phyloP scores from a whole-genome alignment of 2,888 invertebrate genomes.

The Tryphoninae sp. region DNA sequence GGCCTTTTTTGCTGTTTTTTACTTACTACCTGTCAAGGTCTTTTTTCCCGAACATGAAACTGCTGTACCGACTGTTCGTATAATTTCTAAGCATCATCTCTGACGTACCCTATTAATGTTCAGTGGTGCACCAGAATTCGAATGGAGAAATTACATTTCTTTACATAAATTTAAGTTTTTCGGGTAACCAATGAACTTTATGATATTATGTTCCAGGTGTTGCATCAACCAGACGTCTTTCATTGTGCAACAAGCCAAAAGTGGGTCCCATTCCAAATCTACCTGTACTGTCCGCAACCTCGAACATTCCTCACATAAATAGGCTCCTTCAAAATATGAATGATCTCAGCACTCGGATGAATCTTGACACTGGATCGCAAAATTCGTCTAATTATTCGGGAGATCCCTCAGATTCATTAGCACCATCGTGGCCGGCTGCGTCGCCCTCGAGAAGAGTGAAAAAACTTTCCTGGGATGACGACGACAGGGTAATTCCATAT shows the following conservation, averaged over 20 bases:
- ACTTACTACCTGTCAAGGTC: no score
- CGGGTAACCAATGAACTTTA: neutral
- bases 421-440: constrained; percentile 85
- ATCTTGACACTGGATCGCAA: constrained; percentile 73
- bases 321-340: constrained; percentile 80
- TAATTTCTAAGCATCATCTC: no score
- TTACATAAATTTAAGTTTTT: neutral
- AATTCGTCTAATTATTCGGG: constrained; percentile 78
- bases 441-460: constrained; percentile 88
- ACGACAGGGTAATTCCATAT: constrained; percentile 75
- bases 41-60: no score
- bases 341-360: constrained; percentile 77
- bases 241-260: constrained; percentile 75
- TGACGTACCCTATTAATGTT: no score
- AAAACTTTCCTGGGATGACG: constrained; percentile 91
- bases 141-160: no score
- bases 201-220: constrained; percentile 68
- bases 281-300: constrained; percentile 77
- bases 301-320: constrained; percentile 78
- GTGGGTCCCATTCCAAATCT: constrained; percentile 76
- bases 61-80: no score
- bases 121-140: no score
- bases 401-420: constrained; percentile 77
- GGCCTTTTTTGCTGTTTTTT: no score
- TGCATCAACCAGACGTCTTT: constrained; percentile 74